Base-by-base conservation (phyloP, 2,888 invertebrate species). In the Harpagoxenus sublaevis region DNA sequence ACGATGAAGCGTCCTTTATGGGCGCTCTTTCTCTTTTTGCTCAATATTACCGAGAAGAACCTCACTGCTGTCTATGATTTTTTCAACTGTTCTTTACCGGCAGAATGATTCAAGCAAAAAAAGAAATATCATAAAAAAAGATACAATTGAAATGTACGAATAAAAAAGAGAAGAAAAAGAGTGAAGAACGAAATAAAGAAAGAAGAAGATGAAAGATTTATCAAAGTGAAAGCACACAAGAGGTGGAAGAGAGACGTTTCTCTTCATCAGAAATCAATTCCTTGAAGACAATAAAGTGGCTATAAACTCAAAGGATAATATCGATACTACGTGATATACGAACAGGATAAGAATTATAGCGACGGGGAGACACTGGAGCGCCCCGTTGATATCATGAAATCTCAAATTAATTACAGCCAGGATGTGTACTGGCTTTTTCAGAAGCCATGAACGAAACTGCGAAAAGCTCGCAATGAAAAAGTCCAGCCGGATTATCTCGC, bases 241-340 rank as follows among this genome's bases (percentile, higher is more conserved):
- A 45, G n/a, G 65, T 8, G 51, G 60, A 74, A 79, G 82, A 74
- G 82, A 74, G 78, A 82, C 55, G 53, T 86, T 85, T 74, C 63
- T 63, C 55, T 81, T 70, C 28, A 45, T 60, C 62, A 75, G 75
- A 81, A 87, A 86, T 87, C 87, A 84, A 89, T 89, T 83, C 63
- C 70, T 82, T 62, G 8, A 74, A 75, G 84, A 89, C 87, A 89
- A 89, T 89, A 86, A 89, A 89, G 81, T 84, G 65, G 66, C 84
- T 71, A 84, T 87, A 86, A 89, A 89, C 83, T 66, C 48, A 31
- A 55, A 66, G 66, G 68, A 74, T 82, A 87, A 84, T 88, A 86
- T 84, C 87, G 86, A 60, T 78, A 66, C 51, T 62, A 63, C 8
- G 39, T 89, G 84, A 89, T 87, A 83, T 84, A 87, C 18, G 39